Evolutionary conservation across 2,113 vertebrate species (phyloP).

Genomic region (Bubo scandiacus): DNA sequence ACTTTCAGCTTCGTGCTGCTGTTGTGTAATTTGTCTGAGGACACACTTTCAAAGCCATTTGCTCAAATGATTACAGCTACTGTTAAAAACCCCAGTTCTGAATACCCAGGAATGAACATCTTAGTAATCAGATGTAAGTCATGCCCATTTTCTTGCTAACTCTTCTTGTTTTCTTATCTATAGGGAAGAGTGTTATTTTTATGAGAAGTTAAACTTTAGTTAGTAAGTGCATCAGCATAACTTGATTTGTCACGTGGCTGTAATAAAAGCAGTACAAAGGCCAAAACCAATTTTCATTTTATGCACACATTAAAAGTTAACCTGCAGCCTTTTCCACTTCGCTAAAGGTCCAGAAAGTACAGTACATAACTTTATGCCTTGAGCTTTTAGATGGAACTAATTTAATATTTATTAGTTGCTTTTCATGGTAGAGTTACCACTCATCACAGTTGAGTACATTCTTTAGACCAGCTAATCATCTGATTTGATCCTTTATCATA

Average conservation of each 20-base stretch:
- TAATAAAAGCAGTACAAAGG: constrained; percentile 28
- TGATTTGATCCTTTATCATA: background rate
- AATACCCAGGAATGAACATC: background rate
- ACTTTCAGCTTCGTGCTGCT: background rate
- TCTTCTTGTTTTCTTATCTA: background rate
- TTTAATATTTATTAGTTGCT: constrained; percentile 27
- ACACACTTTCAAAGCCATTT: background rate
- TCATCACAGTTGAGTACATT: background rate
- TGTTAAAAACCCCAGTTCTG: background rate
- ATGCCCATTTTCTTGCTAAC: background rate
- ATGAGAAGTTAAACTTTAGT: background rate
- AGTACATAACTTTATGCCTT: background rate
- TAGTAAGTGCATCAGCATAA: background rate
- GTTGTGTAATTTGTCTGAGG: background rate
- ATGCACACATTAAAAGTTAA: constrained; percentile 27
- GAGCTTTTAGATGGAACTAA: constrained; percentile 17
- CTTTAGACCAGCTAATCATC: background rate
- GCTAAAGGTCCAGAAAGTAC: background rate
- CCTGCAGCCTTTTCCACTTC: constrained; percentile 26
- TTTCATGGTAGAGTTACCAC: background rate
- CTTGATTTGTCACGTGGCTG: background rate
- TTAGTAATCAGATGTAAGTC: background rate
- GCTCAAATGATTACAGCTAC: background rate
- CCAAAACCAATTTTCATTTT: constrained; percentile 19
- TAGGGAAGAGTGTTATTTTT: background rate